Conservation (phyloP, 2,888 invertebrate genomes). For the Aproaerema taeniolella region DNA sequence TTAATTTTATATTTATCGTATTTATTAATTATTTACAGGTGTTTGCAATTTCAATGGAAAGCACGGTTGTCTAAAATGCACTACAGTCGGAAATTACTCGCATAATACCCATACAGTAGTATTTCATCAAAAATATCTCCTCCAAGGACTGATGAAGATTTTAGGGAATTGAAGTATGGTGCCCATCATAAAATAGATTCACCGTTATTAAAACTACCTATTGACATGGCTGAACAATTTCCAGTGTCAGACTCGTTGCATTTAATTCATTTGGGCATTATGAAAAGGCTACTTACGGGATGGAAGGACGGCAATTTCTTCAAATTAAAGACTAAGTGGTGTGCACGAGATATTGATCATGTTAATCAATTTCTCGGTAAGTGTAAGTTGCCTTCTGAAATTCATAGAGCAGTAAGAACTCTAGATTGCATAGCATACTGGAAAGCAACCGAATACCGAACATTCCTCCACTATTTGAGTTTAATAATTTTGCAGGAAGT, state of each 20-base stretch:
- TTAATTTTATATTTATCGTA: background rate
- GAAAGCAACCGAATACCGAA: slow-evolving; percentile 22
- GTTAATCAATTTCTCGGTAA: background rate
- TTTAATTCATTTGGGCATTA: slow-evolving; percentile 21
- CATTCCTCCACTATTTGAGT: slow-evolving; percentile 22
- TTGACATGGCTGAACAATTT: slow-evolving; percentile 12
- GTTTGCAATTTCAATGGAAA: slow-evolving; percentile 18
- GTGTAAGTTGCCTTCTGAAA: slow-evolving; percentile 11
- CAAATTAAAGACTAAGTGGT: slow-evolving; percentile 18
- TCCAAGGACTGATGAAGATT: background rate
- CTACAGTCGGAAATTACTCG: slow-evolving; percentile 20
- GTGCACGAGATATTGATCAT: slow-evolving; percentile 10
- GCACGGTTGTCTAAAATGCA: slow-evolving; percentile 21
- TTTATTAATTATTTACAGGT: slow-evolving; percentile 12
- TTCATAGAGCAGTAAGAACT: slow-evolving; percentile 11
- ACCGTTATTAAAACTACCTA: slow-evolving; percentile 1
- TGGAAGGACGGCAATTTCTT: slow-evolving; percentile 23
- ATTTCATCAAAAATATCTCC: slow-evolving; percentile 7
- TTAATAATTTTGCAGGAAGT: slow-evolving; percentile 18
- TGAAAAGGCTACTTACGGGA: slow-evolving; percentile 22
- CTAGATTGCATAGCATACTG: slow-evolving; percentile 14
- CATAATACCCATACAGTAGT: slow-evolving; percentile 18
- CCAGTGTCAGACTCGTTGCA: slow-evolving; percentile 21
- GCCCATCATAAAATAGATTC: slow-evolving; percentile 5
- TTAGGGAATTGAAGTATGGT: slow-evolving; percentile 1